phyloP scores from a whole-genome alignment of 2,113 vertebrate species.

The Toxotes chatareus region DNA sequence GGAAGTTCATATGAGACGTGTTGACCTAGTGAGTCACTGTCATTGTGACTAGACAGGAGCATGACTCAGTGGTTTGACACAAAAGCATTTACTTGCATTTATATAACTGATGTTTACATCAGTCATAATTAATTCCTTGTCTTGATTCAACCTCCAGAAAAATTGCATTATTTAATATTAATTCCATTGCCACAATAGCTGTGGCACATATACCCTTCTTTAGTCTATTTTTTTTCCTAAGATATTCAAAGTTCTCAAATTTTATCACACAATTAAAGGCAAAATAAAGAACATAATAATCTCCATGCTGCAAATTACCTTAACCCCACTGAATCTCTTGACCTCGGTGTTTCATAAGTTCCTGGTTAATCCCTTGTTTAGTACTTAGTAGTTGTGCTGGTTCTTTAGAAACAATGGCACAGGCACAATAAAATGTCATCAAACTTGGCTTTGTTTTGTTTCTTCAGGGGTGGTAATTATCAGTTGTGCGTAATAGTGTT shows the following conservation, averaged over 20 bases:
- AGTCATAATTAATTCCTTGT: slow-evolving; percentile 9
- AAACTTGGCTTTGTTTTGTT: slow-evolving; percentile 2
- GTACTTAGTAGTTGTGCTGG: neutral
- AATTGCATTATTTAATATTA: neutral
- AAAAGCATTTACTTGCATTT: slow-evolving; percentile 27
- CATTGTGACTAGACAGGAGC: slow-evolving; percentile 33
- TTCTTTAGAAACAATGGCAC: neutral
- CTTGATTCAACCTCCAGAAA: neutral
- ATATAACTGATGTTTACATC: slow-evolving; percentile 14
- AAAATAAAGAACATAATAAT: neutral
- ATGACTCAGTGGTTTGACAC: slow-evolving; percentile 22
- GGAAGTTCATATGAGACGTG: slow-evolving; percentile 41
- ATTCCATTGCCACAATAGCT: neutral
- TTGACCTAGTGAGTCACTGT: slow-evolving; percentile 59
- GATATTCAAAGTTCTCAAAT: neutral
- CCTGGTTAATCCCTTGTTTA: neutral
- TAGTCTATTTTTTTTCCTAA: neutral
- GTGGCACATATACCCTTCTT: neutral
- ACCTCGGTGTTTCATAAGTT: neutral
- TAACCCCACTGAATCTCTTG: neutral
- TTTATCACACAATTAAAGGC: neutral
- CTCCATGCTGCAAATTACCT: neutral
- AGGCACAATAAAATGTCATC: neutral
- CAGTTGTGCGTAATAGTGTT: slow-evolving; percentile 2
- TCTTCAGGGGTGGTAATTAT: neutral